A percentile compares a stretch with the other conserved stretches of the same genome.
These are phyloP conservation scores for Agrochola macilenta DNA, from an alignment of 2,888 invertebrate species.

Conservation along the genomic window DNA sequence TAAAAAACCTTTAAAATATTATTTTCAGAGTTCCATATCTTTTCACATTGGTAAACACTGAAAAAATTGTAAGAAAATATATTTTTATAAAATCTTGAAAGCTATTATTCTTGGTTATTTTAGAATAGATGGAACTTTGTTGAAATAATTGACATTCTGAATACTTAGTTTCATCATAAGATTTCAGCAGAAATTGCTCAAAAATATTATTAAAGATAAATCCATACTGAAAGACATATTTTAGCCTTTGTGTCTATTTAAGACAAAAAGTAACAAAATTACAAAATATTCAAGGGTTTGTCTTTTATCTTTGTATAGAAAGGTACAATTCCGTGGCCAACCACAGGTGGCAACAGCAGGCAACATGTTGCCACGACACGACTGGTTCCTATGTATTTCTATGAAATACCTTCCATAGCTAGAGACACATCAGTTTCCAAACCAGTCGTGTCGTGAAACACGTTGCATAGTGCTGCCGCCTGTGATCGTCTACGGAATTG, in stretches of 20 bases:
- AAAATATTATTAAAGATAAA: neutral
- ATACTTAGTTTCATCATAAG: neutral
- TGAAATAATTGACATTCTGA: constrained; percentile 16
- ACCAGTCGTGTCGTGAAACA: no score
- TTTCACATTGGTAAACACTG: neutral
- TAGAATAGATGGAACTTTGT: neutral
- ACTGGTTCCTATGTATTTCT: no score
- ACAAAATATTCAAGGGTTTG: neutral
- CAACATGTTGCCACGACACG: no score
- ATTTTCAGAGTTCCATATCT: neutral
- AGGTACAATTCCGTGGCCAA: neutral
- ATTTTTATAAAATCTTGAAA: neutral
- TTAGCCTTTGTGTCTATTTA: neutral
- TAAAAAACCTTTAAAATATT: neutral
- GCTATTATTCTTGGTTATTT: neutral
- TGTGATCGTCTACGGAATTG: no score
- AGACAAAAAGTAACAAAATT: neutral
- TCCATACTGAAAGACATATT: neutral
- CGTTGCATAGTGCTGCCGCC: no score
- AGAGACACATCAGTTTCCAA: no score
- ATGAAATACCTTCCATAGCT: no score
- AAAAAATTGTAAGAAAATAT: neutral
- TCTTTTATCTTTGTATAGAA: neutral
- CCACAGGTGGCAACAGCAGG: no score
- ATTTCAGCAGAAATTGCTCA: neutral